A percentile compares a stretch with the other conserved stretches of the same genome.
Evolutionary conservation across 2,888 invertebrate species (phyloP).

Genomic region (Lycophotia porphyrea): DNA sequence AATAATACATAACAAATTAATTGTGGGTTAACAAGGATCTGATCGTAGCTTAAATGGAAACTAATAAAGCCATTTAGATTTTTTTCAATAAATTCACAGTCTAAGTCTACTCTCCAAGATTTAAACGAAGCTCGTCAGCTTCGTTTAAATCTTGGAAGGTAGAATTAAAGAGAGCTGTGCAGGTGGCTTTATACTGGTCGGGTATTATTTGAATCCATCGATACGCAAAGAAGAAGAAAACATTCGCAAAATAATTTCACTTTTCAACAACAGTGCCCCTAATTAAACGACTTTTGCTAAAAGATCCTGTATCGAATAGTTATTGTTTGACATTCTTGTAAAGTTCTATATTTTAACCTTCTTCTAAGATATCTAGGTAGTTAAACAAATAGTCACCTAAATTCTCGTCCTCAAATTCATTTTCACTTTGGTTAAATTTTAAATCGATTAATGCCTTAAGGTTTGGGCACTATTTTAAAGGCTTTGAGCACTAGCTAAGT

Average conservation of each 20-base stretch:
- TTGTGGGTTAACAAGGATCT: neutral
- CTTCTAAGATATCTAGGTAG: neutral
- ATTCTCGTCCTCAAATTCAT: conserved; percentile 12
- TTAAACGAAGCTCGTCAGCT: no score
- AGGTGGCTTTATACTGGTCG: no score
- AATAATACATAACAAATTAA: neutral
- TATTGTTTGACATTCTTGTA: neutral
- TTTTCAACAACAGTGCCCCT: neutral
- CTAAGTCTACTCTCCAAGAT: no score
- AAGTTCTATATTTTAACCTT: neutral
- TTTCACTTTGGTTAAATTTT: conserved; percentile 33
- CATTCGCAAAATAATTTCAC: neutral
- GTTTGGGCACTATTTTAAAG: conserved; percentile 34
- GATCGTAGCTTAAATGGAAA: neutral
- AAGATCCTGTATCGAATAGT: neutral
- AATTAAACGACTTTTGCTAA: neutral
- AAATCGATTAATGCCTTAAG: conserved; percentile 25
- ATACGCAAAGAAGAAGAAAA: no score
- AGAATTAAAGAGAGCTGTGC: no score
- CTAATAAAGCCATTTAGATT: neutral
- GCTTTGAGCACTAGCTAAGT: conserved; percentile 32
- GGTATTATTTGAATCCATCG: no score
- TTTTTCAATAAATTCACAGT: neutral
- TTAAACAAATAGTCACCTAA: conserved; percentile 20
- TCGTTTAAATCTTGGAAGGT: no score